A percentile compares a stretch with the other conserved stretches of the same genome.
These are phyloP conservation scores for Motacilla tschutschensis DNA, from an alignment of 2,113 vertebrate genomes.

Conservation along the genomic window DNA sequence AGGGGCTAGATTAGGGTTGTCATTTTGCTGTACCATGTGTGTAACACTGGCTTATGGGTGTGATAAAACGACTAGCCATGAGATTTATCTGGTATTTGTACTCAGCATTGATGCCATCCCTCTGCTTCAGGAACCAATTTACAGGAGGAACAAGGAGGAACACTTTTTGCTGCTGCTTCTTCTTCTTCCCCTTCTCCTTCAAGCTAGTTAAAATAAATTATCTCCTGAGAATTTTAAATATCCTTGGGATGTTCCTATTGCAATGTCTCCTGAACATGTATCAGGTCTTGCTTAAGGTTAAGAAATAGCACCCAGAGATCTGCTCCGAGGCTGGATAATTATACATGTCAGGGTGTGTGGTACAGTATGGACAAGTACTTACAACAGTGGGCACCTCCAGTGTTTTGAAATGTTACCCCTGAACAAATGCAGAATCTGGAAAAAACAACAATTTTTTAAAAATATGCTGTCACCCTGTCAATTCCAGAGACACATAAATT, in stretches of 20 bases:
- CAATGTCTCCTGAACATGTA: not conserved
- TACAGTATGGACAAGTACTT: not conserved
- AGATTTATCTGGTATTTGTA: not conserved
- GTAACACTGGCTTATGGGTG: not conserved
- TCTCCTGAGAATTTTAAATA: not conserved
- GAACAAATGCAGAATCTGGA: not conserved
- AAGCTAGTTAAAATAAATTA: not conserved
- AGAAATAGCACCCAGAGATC: not conserved
- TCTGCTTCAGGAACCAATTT: not conserved
- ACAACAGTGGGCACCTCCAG: not conserved
- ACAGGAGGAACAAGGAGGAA: not conserved
- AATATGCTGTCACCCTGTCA: not conserved
- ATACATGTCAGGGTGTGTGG: not conserved
- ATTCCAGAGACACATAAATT: not conserved
- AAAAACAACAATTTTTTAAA: not conserved
- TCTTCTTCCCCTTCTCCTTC: not conserved
- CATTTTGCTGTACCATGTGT: not conserved
- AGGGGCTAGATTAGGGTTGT: not conserved
- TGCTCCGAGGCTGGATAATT: not conserved
- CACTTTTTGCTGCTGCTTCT: fast-evolving
- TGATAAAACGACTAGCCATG: not conserved
- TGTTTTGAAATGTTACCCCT: not conserved
- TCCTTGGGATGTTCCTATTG: not conserved
- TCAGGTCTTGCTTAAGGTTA: not conserved
- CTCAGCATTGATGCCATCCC: not conserved